Evolutionary conservation across 2,797 vertebrate genomes (phyloP), one percentile per base, ranked within the genome.

Genomic region (Lerista edwardsae): DNA sequence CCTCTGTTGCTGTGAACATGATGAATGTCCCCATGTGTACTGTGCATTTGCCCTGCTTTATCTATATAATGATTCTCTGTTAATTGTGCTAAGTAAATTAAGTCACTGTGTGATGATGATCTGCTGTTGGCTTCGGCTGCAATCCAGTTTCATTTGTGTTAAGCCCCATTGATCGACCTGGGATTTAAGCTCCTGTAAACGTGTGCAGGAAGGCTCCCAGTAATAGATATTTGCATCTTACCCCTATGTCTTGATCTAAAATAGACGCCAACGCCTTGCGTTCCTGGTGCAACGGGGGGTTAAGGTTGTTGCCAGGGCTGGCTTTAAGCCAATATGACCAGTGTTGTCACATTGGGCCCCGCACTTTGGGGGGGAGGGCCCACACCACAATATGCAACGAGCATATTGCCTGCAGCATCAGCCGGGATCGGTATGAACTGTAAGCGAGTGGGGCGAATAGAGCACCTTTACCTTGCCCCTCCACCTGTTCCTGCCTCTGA

Each of bases 61-160:
- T 62, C 25, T 90, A n/a, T 29, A 39, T 82, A 89, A 87, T 68
- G 78, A 76, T 88, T 84, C 77, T 15, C 12, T 79, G 21, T 82
- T 41, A 2, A 88, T 14, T 36, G 1, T 85, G 27, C 84, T 71
- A 81, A 85, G 62, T 80, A 34, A 15, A 74, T n/a, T 9, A 85
- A 19, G 75, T 75, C 1, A 6, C 82, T 67, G 27, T 75, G 5
- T 85, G 77, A 61, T 88, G 14, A 27, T 31, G 57, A 1, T 80
- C 69, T 85, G 12, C 47, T 77, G 15, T 85, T 85, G 17, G 31
- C 55, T 76, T 62, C 69, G 31, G n/a, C 61, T 62, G 79, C 73
- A 81, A 31, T 71, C 57, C 64, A 69, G 51, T 81, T 85, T 76
- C 76, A 76, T 71, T 39, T 61, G 12, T 85, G 41, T 14, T 31